Base-by-base conservation (phyloP, 2,797 vertebrate species). In the Kryptolebias ocellatus region DNA sequence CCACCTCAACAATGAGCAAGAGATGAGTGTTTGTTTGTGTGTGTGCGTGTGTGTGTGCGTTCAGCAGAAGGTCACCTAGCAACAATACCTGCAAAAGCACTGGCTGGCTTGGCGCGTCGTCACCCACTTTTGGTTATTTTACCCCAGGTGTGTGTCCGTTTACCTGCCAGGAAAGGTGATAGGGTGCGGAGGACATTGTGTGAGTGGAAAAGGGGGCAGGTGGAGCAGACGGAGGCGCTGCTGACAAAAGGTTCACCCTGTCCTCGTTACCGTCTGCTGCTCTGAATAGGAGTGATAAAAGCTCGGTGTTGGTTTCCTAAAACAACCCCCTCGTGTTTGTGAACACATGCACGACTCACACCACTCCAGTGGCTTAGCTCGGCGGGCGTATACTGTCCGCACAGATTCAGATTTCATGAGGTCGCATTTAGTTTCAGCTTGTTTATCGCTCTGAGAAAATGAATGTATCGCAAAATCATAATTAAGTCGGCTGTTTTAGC, bases 81-180 rank as follows among this genome's bases (percentile, higher is more conserved):
- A 90, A 92, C 90, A 70, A 71, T 60, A 31, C 56, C 49, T 64
- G 52, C 46, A 58, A 76, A 60, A 56, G 76, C 57, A 29, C 63
- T 54, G 49, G 76, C 70, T 77, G 27, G 34, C 70, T 77, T 34
- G 37, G 60, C 64, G 44, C 71, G 69, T 65, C 59, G 57, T 77
- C 80, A 12, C 53, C 59, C 58, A 50, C 60, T 83, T 64, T 80
- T 83, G 80, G 79, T 74, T 83, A 59, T 80, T 80, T 67, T 76
- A 81, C 50, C 78, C 71, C 49, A 73, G 79, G 85, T 86, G 79
- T 81, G 81, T 72, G 84, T 85, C 63, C 87, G 87, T 83, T 80
- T 84, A 73, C 76, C 47, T 56, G 55, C 62, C 53, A 56, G 72
- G 77, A 85, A 87, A 91, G 75, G 76, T 81, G 85, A 89, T 90